A percentile compares a stretch with the other conserved stretches of the same genome.
Conservation (phyloP, 2,113 vertebrate genomes). For the Mirza zaza region DNA sequence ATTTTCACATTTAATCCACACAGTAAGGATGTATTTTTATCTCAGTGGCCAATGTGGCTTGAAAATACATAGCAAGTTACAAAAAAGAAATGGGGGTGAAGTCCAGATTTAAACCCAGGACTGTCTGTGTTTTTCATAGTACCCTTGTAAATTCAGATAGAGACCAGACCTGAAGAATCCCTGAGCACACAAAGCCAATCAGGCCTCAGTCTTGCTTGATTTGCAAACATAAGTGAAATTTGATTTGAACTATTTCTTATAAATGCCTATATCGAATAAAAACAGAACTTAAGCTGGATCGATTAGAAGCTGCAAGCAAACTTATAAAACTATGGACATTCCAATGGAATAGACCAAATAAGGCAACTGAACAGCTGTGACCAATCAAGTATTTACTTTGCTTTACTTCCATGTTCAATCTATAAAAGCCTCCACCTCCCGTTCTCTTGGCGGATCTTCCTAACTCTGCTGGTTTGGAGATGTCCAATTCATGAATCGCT, state of each 20-base stretch:
- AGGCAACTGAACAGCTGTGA: not conserved
- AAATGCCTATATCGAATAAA: not conserved
- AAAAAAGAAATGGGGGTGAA: not conserved
- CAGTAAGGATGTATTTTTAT: not conserved
- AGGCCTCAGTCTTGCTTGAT: not conserved
- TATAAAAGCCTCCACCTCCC: not conserved
- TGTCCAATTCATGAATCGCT: not conserved
- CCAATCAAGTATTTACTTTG: not conserved
- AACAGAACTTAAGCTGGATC: not conserved
- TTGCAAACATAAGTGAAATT: not conserved
- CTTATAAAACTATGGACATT: not conserved
- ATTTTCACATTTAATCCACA: not conserved
- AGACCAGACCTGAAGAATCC: not conserved
- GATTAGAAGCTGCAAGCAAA: not conserved
- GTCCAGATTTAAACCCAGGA: not conserved
- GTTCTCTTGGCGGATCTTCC: not conserved
- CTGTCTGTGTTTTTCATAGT: not conserved
- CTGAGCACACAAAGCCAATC: not conserved
- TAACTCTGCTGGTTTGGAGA: not conserved
- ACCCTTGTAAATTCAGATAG: not conserved
- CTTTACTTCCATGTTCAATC: not conserved
- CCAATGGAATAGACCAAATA: not conserved
- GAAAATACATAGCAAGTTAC: not conserved
- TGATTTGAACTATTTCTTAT: not conserved
- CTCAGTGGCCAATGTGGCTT: not conserved